Evolutionary conservation across 2,888 invertebrate genomes (phyloP).

Genomic region (Brachyopa scutellaris): DNA sequence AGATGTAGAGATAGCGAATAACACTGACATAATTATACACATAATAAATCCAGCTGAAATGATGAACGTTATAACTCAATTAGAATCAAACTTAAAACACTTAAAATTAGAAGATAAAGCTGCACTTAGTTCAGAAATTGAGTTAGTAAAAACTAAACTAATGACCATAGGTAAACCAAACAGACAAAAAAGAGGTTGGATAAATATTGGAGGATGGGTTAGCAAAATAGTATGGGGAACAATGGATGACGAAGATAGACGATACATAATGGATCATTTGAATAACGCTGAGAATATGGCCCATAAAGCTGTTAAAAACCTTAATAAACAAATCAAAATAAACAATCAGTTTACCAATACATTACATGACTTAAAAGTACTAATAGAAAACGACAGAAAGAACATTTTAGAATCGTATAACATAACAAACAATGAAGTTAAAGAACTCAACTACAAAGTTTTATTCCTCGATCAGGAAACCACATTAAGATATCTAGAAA

Average conservation of each 20-base stretch:
- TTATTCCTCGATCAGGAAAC: conserved; percentile 24
- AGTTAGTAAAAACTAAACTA: conserved; percentile 11
- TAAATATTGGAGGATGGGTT: conserved; percentile 10
- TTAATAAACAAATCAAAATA: conserved; percentile 6
- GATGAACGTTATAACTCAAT: neutral
- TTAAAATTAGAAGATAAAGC: neutral
- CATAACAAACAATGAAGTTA: neutral
- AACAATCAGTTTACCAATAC: conserved; percentile 35
- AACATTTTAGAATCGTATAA: conserved; percentile 14
- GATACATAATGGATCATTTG: conserved; percentile 17
- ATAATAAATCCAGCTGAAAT: conserved; percentile 1
- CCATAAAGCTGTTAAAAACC: neutral
- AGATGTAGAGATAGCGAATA: neutral
- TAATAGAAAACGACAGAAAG: conserved; percentile 26
- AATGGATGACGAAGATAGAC: conserved; percentile 2
- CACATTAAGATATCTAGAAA: conserved; percentile 39
- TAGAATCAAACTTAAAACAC: neutral
- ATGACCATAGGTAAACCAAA: conserved; percentile 14
- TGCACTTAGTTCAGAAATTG: neutral
- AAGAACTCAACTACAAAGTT: conserved; percentile 33
- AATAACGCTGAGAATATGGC: neutral
- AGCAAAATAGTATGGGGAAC: conserved; percentile 9
- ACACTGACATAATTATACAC: neutral
- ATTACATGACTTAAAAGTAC: conserved; percentile 10
- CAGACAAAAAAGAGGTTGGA: conserved; percentile 22